Conservation (phyloP, 2,797 vertebrate genomes). For the Sarcoramphus papa region DNA sequence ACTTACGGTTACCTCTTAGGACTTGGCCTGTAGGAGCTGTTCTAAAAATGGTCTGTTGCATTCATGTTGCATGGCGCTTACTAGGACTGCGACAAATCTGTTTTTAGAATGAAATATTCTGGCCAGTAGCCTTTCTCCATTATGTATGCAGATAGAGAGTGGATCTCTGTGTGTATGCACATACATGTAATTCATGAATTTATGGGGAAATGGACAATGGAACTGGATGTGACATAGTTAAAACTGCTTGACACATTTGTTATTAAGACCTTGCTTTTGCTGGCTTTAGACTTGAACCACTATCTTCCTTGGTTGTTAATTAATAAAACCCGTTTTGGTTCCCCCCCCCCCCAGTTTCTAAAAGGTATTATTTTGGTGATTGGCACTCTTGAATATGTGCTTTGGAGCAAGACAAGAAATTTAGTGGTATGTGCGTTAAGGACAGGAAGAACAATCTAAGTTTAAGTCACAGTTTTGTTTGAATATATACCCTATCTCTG, state of each 20-base stretch:
- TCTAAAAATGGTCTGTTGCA: background rate
- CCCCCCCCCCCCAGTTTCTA: background rate
- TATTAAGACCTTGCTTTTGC: constrained; percentile 27
- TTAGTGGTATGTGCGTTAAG: background rate
- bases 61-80: background rate
- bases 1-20: background rate
- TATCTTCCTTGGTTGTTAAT: background rate
- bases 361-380: background rate
- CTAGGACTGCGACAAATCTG: background rate
- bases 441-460: background rate
- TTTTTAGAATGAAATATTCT: background rate
- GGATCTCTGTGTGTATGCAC: background rate
- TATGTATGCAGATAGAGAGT: background rate
- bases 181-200: background rate
- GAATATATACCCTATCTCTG: background rate
- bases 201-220: constrained; percentile 29
- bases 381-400: background rate
- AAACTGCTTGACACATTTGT: background rate
- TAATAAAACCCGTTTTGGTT: background rate
- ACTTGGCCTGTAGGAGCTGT: background rate
- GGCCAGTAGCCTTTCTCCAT: background rate
- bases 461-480: background rate
- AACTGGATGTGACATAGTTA: background rate
- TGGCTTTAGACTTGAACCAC: constrained; percentile 11
- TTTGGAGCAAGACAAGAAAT: background rate